Percentiles rank a stretch among this genome's conserved stretches.
phyloP scores from a whole-genome alignment of 2,797 vertebrate genomes.

The Sorex maritimensis region DNA sequence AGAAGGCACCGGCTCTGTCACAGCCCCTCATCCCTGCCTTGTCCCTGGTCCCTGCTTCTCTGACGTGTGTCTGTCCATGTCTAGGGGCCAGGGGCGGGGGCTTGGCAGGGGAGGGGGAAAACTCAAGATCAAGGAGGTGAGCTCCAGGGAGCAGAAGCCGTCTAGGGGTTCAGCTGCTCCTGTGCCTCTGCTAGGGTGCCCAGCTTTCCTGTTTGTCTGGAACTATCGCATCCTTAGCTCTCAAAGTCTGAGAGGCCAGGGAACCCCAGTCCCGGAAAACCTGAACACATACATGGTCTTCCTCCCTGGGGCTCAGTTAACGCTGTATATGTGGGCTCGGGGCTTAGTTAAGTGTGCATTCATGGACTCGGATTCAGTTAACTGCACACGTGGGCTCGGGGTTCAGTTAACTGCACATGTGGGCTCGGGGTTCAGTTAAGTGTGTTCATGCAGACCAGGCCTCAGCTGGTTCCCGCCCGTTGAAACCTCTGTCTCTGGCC shows the following conservation, averaged over 20 bases:
- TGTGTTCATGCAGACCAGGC: not conserved
- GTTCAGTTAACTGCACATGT: not conserved
- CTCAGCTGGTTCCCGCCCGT: not conserved
- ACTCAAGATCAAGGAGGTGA: not conserved
- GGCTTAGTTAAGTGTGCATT: not conserved
- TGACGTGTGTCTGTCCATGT: not conserved
- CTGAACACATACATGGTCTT: not conserved
- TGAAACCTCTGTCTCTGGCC: constrained; percentile 34
- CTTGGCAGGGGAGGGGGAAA: not conserved
- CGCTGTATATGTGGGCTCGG: too few species aligned
- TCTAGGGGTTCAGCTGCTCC: not conserved
- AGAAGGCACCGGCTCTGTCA: not conserved
- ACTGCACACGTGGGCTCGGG: not conserved
- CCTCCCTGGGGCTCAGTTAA: not conserved
- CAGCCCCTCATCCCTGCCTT: not conserved
- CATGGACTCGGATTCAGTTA: not conserved
- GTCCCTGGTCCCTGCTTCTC: not conserved
- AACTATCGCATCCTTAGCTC: not conserved
- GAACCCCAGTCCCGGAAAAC: not conserved
- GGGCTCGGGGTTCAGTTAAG: not conserved
- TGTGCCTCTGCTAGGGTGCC: not conserved
- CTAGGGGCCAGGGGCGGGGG: not conserved
- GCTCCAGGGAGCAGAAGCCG: not conserved
- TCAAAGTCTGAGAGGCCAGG: not conserved
- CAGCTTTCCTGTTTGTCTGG: not conserved